Evolutionary conservation across 1,140 invertebrate genomes (phyloP).

Genomic region (Penaeus japonicus): DNA sequence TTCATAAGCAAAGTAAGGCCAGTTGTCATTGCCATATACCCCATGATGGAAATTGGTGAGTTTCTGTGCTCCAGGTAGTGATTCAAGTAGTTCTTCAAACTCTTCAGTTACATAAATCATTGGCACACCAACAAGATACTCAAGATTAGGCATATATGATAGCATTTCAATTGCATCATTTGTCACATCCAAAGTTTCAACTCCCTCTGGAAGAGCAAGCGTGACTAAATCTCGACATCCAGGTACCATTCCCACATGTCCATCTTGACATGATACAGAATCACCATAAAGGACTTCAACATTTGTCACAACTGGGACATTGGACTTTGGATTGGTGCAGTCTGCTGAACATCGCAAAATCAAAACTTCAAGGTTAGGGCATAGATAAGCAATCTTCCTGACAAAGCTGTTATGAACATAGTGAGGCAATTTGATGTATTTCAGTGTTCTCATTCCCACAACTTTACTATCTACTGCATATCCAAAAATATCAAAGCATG

Average conservation of each 20-base stretch:
- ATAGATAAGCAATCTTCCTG: constrained; percentile 31
- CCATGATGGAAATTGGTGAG: constrained; percentile 41
- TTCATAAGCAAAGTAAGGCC: constrained; percentile 40
- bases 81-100: constrained; percentile 36
- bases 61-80: constrained; percentile 2
- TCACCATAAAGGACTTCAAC: constrained; percentile 39
- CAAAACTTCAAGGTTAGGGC: constrained; percentile 35
- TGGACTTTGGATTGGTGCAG: constrained; percentile 30
- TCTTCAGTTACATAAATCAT: constrained; percentile 48
- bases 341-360: constrained; percentile 42
- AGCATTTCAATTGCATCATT: constrained; percentile 40
- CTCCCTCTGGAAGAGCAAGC: constrained; percentile 35
- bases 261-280: background rate
- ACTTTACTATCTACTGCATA: constrained; percentile 18
- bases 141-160: constrained; percentile 36
- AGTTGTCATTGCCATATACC: constrained; percentile 14
- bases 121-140: constrained; percentile 36
- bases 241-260: background rate
- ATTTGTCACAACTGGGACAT: constrained; percentile 21
- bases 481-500: constrained; percentile 40
- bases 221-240: constrained; percentile 37
- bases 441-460: constrained; percentile 27
- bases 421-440: constrained; percentile 37
- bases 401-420: constrained; percentile 51
- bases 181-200: constrained; percentile 28